phyloP scores from a whole-genome alignment of 2,113 vertebrate genomes.

The Mastomys natalensis region DNA sequence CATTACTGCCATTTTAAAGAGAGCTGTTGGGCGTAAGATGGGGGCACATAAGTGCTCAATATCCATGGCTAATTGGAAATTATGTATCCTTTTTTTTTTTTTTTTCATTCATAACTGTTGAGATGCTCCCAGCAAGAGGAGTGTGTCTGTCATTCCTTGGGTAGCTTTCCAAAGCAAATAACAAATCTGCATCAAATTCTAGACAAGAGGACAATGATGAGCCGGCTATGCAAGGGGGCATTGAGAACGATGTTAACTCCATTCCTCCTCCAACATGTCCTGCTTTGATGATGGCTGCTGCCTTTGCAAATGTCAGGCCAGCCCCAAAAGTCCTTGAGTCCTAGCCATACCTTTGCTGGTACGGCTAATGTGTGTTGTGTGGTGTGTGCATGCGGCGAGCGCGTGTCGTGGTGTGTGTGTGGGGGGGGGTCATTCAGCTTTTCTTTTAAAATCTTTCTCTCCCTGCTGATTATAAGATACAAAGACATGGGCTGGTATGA shows the following conservation, averaged over 20 bases:
- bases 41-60: background rate
- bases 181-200: background rate
- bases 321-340: conserved; percentile 68
- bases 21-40: background rate
- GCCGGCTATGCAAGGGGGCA: background rate
- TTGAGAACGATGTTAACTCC: background rate
- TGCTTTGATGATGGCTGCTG: background rate
- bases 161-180: background rate
- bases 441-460: conserved; percentile 76
- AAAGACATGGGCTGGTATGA: conserved; percentile 19
- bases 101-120: conserved; percentile 25
- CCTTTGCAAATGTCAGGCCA: background rate
- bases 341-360: conserved; percentile 74
- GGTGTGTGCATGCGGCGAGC: too few relatives aligned
- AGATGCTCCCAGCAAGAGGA: conserved; percentile 1
- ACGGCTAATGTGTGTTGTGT: background rate
- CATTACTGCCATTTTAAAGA: conserved; percentile 33
- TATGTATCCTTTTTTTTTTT: conserved; percentile 32
- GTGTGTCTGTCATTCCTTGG: background rate
- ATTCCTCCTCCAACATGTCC: background rate
- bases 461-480: conserved; percentile 77
- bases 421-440: conserved; percentile 22
- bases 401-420: background rate
- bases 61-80: conserved; percentile 8
- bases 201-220: background rate